Evolutionary conservation across 2,113 vertebrate species (phyloP), one percentile per base, ranked within the genome.

Genomic region (Lates calcarifer): DNA sequence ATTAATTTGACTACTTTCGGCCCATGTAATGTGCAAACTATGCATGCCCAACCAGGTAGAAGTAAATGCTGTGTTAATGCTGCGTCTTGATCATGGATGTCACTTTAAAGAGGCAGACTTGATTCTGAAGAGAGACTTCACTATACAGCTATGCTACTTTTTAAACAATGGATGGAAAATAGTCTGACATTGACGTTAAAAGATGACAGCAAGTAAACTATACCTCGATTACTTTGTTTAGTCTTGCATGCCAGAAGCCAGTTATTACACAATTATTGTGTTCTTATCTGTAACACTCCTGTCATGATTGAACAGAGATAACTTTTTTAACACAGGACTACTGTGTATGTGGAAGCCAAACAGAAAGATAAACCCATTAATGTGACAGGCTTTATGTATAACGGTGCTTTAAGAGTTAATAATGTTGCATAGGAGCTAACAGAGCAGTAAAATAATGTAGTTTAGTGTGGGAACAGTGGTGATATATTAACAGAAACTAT

Each of bases 291-390:
- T 53, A 53, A 53, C n/a, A 0, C 12, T 35, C 2, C 37, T 69
- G 37, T 69, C 39, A 29, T 55, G n/a, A 63, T 75, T 28, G 18
- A n/a, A 75, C 72, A 58, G 57, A 35, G 67, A 35, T 24, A 33
- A 5, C 3, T 2, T n/a, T 39, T 81, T 66, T 62, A 72, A 18
- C 51, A 2, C 26, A 22, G 69, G 29, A 53, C 17, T 31, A 5
- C 17, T 31, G 3, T 37, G 10, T 17, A 15, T 31, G 11, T 10
- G 20, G 22, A 47, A 18, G 56, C 33, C 18, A 55, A 39, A 70
- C n/a, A 57, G 31, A 79, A 51, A 72, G 15, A 55, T 14, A 22
- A 22, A 64, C 5, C 13, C 12, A 22, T 33, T 13, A 6, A 29
- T 49, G 10, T 31, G 31, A 3, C 3, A 0, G 12, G 43, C 68